Percentiles rank a stretch among this genome's conserved stretches.
Evolutionary conservation across 2,113 vertebrate species (phyloP).

Genomic region (Oncorhynchus gorbuscha): DNA sequence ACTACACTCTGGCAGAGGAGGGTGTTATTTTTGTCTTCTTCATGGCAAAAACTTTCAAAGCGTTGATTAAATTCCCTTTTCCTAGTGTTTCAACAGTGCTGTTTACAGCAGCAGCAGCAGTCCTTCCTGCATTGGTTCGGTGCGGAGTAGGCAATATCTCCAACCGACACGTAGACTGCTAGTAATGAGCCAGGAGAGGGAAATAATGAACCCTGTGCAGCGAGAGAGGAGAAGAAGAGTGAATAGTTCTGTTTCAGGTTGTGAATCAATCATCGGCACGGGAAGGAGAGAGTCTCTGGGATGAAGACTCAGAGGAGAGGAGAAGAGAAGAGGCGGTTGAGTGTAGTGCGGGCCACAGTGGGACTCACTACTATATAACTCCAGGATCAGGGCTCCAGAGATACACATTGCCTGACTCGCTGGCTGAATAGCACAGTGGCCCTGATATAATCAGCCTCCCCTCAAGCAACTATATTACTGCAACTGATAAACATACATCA

Average conservation of each 20-base stretch:
- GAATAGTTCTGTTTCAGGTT: neutral
- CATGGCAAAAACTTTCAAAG: neutral
- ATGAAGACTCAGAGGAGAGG: neutral
- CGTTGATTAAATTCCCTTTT: neutral
- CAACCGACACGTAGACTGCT: neutral
- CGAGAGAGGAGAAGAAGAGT: neutral
- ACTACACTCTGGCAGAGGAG: neutral
- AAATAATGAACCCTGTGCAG: constrained; percentile 1
- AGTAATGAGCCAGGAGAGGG: constrained; percentile 2
- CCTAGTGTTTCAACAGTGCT: neutral
- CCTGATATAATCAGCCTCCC: constrained; percentile 3
- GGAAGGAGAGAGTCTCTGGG: neutral
- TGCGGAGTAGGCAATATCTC: neutral
- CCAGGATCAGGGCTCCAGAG: constrained; percentile 24
- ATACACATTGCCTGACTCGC: neutral
- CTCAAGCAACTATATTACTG: constrained; percentile 15
- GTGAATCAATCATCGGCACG: constrained; percentile 4
- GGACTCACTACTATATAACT: constrained; percentile 36
- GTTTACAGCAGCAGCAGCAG: neutral
- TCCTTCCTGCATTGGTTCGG: neutral
- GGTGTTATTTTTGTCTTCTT: neutral
- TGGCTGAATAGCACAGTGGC: neutral
- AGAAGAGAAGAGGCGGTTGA: neutral
- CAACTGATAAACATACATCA: neutral
- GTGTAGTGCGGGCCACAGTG: constrained; percentile 32